These are phyloP conservation scores for Onychomys leucogaster DNA, from an alignment of 2,797 vertebrate genomes.

Conservation along the genomic window DNA sequence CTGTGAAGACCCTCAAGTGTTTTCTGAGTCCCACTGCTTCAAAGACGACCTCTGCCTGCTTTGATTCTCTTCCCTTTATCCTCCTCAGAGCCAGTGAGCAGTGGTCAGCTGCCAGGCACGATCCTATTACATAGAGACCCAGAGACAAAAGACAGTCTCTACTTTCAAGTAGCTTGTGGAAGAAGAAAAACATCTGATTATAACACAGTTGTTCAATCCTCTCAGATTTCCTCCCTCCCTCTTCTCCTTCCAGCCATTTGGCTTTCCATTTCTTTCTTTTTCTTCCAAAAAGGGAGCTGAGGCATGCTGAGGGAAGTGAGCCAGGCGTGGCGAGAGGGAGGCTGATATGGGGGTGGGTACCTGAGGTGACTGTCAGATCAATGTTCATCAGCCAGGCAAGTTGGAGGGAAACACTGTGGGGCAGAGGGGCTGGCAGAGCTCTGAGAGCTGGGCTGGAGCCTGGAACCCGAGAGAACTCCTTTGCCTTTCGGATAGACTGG, in stretches of 20 bases:
- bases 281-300: constrained; percentile 36
- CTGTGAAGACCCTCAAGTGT: not conserved
- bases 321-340: not conserved
- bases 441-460: not conserved
- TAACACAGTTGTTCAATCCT: not conserved
- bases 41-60: not conserved
- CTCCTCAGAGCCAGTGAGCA: not conserved
- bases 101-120: not conserved
- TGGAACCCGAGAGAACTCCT: not conserved
- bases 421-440: not conserved
- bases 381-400: not conserved
- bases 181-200: not conserved
- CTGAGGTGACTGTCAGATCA: not conserved
- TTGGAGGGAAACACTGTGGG: not conserved
- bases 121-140: not conserved
- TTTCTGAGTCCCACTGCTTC: not conserved
- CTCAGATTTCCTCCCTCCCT: not conserved
- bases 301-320: not conserved
- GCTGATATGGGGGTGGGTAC: accelerated
- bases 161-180: not conserved
- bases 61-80: not conserved
- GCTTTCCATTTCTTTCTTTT: constrained; percentile 6
- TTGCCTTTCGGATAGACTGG: not conserved
- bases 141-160: not conserved
- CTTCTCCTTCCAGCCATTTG: not conserved